Percentiles rank a stretch among this genome's conserved stretches.
Evolutionary conservation across 2,797 vertebrate genomes (phyloP).

Genomic region (Salarias fasciatus): DNA sequence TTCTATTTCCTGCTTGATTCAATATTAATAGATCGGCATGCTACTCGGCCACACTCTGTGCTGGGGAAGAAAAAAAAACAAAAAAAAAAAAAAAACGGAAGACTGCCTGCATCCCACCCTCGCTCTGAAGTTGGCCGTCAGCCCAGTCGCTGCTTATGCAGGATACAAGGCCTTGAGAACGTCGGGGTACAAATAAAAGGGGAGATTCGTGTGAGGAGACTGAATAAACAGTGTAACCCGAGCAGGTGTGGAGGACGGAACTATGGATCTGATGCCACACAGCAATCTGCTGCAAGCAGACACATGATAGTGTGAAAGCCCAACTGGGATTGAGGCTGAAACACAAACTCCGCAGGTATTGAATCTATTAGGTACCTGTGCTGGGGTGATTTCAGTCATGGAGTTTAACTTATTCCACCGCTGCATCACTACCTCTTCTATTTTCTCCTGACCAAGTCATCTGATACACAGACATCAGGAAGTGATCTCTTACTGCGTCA

Average conservation of each 20-base stretch:
- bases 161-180: slow-evolving; percentile 25
- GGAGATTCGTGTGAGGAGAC: slow-evolving; percentile 28
- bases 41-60: slow-evolving; percentile 37
- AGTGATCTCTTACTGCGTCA: too few relatives aligned
- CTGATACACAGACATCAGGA: too few relatives aligned
- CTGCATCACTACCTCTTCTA: background rate
- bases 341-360: slow-evolving; percentile 5
- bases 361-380: slow-evolving; percentile 10
- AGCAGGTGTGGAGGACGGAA: slow-evolving; percentile 46
- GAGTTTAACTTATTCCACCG: background rate
- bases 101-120: background rate
- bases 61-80: slow-evolving; percentile 6
- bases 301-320: slow-evolving; percentile 20
- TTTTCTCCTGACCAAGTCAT: background rate
- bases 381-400: background rate
- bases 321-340: slow-evolving; percentile 12
- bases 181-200: slow-evolving; percentile 37
- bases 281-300: slow-evolving; percentile 26
- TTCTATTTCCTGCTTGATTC: slow-evolving; percentile 76
- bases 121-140: slow-evolving; percentile 28
- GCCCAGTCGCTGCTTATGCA: slow-evolving; percentile 43
- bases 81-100: slow-evolving; percentile 3
- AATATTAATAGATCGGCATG: slow-evolving; percentile 73
- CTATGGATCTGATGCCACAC: slow-evolving; percentile 43
- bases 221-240: slow-evolving; percentile 53